A percentile compares a stretch with the other conserved stretches of the same genome.
Evolutionary conservation across 2,113 vertebrate species (phyloP).

Genomic region (Sterrhoptilus dennistouni): DNA sequence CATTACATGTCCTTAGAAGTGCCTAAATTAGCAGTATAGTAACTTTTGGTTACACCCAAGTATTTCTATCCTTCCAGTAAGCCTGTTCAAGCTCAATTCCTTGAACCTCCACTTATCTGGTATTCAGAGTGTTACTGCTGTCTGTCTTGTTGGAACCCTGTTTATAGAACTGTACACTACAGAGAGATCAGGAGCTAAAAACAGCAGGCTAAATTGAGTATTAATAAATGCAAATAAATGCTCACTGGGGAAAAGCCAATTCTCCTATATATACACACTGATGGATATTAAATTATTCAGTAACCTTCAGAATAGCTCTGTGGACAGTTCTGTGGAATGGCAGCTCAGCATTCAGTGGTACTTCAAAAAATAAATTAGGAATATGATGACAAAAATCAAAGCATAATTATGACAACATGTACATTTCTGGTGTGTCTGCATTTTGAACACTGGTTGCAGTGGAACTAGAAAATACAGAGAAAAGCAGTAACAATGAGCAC

Average conservation of each 20-base stretch:
- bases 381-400: background rate
- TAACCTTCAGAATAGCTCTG: constrained; percentile 14
- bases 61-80: background rate
- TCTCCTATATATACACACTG: constrained; percentile 13
- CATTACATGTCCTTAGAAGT: background rate
- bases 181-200: constrained; percentile 22
- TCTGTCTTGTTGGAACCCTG: background rate
- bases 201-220: constrained; percentile 19
- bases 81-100: background rate
- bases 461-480: background rate
- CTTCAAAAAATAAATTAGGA: background rate
- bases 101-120: background rate
- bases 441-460: background rate
- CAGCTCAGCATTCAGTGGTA: background rate
- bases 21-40: background rate
- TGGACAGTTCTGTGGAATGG: background rate
- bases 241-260: background rate
- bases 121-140: background rate
- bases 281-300: constrained; percentile 41
- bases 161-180: background rate
- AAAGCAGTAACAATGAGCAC: background rate
- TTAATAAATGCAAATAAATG: constrained; percentile 61
- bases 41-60: background rate
- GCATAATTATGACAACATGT: background rate
- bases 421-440: background rate